Evolutionary conservation across 2,888 invertebrate genomes (phyloP).

Genomic region (Operophtera brumata): DNA sequence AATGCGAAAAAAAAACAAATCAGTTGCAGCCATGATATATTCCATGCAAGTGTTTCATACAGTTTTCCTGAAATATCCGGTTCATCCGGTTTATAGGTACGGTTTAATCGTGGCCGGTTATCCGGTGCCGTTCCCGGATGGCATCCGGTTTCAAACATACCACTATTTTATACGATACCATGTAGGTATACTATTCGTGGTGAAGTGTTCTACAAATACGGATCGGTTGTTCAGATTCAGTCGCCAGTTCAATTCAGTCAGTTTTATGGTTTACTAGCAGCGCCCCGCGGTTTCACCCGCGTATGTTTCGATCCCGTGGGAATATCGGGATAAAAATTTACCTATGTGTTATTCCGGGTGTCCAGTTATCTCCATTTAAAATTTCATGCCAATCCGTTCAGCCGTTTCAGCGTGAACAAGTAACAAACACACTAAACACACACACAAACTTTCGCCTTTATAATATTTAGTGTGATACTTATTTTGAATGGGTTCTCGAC

Average conservation of each 20-base stretch:
- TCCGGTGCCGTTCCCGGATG: slow-evolving; percentile 4
- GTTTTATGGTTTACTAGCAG: not conserved
- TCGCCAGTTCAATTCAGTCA: not conserved
- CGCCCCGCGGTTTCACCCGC: too few species aligned
- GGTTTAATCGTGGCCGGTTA: slow-evolving; percentile 8
- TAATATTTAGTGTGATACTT: too few species aligned
- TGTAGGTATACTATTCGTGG: not conserved
- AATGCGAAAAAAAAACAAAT: slow-evolving; percentile 10
- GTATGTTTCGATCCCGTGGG: too few species aligned
- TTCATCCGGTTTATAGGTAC: slow-evolving; percentile 8
- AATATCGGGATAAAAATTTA: too few species aligned
- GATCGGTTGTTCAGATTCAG: slow-evolving; percentile 5
- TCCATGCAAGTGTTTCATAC: slow-evolving; percentile 14
- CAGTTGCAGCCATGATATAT: slow-evolving; percentile 1
- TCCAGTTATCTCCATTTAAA: too few species aligned
- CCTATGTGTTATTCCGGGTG: too few species aligned
- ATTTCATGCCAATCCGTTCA: too few species aligned
- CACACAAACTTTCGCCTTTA: too few species aligned
- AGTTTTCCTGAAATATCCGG: slow-evolving; percentile 16
- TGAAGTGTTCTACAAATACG: slow-evolving; percentile 2
- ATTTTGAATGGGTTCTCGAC: too few species aligned
- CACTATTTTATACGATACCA: not conserved
- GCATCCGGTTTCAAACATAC: not conserved
- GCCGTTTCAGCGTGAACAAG: too few species aligned
- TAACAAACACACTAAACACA: too few species aligned